A percentile compares a stretch with the other conserved stretches of the same genome.
phyloP scores from a whole-genome alignment of 2,888 invertebrate genomes.

The Chaetogeoica ovagalla region DNA sequence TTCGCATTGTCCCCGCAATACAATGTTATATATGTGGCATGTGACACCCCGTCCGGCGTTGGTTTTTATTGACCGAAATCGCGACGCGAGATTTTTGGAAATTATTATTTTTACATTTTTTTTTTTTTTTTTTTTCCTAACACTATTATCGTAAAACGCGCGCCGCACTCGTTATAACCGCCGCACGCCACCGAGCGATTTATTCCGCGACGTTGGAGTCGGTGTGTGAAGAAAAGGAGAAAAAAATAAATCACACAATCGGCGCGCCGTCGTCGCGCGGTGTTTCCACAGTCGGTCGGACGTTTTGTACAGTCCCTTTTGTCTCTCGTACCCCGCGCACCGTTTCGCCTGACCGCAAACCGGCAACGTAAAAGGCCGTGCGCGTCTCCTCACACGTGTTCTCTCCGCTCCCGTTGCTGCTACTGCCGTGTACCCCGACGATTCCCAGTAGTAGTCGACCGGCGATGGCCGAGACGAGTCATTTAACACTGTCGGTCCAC shows the following conservation, averaged over 20 bases:
- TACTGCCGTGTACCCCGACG: no score
- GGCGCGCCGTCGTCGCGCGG: background rate
- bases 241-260: no score
- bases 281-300: background rate
- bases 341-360: background rate
- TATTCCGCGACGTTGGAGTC: constrained; percentile 47
- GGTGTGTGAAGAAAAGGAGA: constrained; percentile 12
- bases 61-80: constrained; percentile 50
- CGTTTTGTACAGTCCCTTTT: no score
- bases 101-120: no score
- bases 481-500: background rate
- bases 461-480: constrained; percentile 34
- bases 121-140: background rate
- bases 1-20: constrained; percentile 3
- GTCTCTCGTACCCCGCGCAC: background rate
- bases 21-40: no score
- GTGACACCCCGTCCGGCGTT: background rate
- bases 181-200: constrained; percentile 15
- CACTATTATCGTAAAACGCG: no score
- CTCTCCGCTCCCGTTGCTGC: no score
- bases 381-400: no score
- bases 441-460: background rate
- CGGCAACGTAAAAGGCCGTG: no score
- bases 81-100: background rate
- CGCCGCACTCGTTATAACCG: background rate